Percentiles rank a stretch among this genome's conserved stretches.
These are phyloP conservation scores for Cyanistes caeruleus DNA, from an alignment of 2,113 vertebrate genomes.

Conservation along the genomic window DNA sequence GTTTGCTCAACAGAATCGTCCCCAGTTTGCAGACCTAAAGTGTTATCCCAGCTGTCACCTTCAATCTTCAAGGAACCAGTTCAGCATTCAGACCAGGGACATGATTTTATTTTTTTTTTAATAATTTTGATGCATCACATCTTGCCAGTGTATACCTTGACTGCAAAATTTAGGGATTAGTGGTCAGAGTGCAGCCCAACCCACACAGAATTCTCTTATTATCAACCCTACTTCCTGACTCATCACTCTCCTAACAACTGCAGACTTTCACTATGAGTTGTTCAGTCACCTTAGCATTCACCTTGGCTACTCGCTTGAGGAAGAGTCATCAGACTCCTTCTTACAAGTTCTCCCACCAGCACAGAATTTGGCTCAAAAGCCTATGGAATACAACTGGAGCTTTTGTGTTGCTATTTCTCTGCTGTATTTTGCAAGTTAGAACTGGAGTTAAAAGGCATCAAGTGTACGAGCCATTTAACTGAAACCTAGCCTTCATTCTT, in stretches of 20 bases:
- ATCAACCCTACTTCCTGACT: background rate
- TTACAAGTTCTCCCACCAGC: background rate
- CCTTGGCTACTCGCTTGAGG: background rate
- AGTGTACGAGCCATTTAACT: background rate
- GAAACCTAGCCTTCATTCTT: background rate
- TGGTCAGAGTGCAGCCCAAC: background rate
- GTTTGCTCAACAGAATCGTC: background rate
- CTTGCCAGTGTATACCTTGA: background rate
- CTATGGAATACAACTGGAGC: background rate
- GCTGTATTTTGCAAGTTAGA: background rate
- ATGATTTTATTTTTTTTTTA: background rate
- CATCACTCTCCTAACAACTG: background rate
- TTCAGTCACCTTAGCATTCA: background rate
- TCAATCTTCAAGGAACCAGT: background rate
- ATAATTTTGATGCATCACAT: background rate
- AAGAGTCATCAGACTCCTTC: background rate
- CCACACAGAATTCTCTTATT: background rate
- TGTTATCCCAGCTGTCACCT: background rate
- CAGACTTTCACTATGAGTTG: background rate
- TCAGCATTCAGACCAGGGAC: background rate
- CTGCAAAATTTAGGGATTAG: background rate
- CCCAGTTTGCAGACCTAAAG: background rate
- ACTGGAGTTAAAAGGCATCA: background rate
- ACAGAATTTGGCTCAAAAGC: background rate
- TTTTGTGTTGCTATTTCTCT: background rate